phyloP scores from a whole-genome alignment of 1,140 invertebrate species.

The Diuraphis noxia region DNA sequence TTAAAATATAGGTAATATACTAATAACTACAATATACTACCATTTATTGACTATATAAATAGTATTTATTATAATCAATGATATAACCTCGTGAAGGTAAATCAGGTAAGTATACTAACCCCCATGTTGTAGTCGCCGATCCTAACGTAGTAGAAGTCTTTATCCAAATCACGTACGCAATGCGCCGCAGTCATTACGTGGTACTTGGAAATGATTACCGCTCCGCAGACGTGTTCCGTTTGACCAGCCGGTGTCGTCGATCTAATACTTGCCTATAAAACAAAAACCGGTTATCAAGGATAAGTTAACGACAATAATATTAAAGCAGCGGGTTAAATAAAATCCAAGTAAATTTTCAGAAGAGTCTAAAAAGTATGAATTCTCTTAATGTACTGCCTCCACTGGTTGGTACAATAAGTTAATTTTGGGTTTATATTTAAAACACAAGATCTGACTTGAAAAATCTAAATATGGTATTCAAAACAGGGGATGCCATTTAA shows the following conservation, averaged over 20 bases:
- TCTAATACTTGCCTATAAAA: constrained; percentile 70
- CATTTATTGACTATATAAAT: too few species aligned
- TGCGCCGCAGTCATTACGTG: constrained; percentile 80
- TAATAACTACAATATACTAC: too few species aligned
- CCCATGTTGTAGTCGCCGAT: constrained; percentile 74
- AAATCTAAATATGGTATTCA: too few species aligned
- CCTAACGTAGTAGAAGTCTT: constrained; percentile 69
- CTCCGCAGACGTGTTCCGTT: constrained; percentile 76
- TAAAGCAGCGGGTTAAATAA: not conserved
- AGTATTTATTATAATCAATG: too few species aligned
- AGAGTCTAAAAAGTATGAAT: not conserved
- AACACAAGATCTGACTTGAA: too few species aligned
- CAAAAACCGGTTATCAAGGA: not conserved
- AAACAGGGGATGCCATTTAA: too few species aligned
- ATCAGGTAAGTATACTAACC: constrained; percentile 60
- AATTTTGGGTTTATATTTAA: too few species aligned
- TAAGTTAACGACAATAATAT: not conserved
- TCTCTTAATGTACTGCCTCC: not conserved
- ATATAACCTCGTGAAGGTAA: not conserved
- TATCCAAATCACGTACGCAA: constrained; percentile 72
- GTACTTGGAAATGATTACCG: constrained; percentile 70
- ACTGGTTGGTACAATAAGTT: not conserved
- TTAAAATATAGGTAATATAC: too few species aligned
- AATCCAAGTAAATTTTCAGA: too few species aligned
- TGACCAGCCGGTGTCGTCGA: constrained; percentile 59